Evolutionary conservation across 2,797 vertebrate genomes (phyloP).

Genomic region (Vireo griseus): DNA sequence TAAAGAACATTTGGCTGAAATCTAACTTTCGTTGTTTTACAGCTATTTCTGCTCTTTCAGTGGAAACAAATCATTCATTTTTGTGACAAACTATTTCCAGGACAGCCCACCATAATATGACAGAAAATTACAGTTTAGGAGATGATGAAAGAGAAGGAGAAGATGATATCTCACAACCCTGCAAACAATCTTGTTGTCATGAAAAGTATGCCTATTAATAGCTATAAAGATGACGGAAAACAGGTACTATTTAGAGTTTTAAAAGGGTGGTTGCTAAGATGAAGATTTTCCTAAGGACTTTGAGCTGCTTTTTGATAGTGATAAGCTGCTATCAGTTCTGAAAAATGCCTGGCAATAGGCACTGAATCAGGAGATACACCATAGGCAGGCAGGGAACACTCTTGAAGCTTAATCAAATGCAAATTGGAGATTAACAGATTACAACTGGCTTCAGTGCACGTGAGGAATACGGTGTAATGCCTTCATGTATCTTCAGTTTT

Average conservation of each 20-base stretch:
- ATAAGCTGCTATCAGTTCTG: constrained; percentile 14
- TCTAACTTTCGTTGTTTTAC: not conserved
- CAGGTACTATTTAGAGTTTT: not conserved
- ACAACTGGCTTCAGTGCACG: not conserved
- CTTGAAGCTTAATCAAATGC: not conserved
- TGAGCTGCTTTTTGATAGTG: not conserved
- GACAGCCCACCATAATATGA: not conserved
- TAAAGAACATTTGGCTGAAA: constrained; percentile 4
- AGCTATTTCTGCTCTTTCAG: not conserved
- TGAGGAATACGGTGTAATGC: not conserved
- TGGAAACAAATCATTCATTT: not conserved
- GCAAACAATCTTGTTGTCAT: not conserved
- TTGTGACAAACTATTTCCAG: constrained; percentile 33
- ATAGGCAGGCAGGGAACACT: not conserved
- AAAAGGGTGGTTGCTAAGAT: not conserved
- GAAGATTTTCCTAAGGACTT: not conserved
- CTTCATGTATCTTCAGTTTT: not conserved
- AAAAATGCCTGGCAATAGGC: not conserved
- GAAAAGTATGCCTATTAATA: constrained; percentile 1
- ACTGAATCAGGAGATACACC: not conserved
- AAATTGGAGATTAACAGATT: constrained; percentile 27
- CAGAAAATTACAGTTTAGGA: constrained; percentile 1
- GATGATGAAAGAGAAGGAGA: not conserved
- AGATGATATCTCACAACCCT: not conserved
- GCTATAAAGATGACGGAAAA: not conserved